Percentiles rank a stretch among this genome's conserved stretches.
Evolutionary conservation across 2,888 invertebrate species (phyloP).

Genomic region (Lutraria lutraria): DNA sequence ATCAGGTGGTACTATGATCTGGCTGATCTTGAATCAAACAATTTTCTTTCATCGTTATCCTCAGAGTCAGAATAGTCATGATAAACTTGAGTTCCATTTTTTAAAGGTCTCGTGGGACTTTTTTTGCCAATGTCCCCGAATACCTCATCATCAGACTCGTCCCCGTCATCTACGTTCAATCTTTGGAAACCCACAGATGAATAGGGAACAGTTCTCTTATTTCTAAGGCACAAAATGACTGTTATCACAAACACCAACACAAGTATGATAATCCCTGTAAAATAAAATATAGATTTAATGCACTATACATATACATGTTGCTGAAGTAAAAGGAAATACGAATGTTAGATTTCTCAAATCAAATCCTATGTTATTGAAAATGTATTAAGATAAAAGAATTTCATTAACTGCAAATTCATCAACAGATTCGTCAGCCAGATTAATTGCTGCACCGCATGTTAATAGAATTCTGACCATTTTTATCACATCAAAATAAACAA

Average conservation of each 20-base stretch:
- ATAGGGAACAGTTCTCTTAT: slow-evolving; percentile 63
- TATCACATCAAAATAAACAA: too few relatives aligned
- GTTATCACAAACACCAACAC: slow-evolving; percentile 75
- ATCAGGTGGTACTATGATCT: slow-evolving; percentile 32
- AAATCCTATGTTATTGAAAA: too few relatives aligned
- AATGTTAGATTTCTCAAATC: too few relatives aligned
- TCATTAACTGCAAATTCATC: too few relatives aligned
- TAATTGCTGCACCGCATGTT: too few relatives aligned
- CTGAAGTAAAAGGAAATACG: too few relatives aligned
- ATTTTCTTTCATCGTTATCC: slow-evolving; percentile 68
- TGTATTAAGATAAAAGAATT: too few relatives aligned
- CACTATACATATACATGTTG: too few relatives aligned
- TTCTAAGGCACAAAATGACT: slow-evolving; percentile 72
- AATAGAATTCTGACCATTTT: too few relatives aligned
- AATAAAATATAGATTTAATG: background rate
- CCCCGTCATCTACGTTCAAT: slow-evolving; percentile 73
- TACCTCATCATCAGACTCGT: slow-evolving; percentile 72
- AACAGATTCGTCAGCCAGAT: too few relatives aligned
- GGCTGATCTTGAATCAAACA: slow-evolving; percentile 67
- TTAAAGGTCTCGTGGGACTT: background rate
- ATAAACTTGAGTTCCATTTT: slow-evolving; percentile 63
- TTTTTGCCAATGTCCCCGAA: slow-evolving; percentile 63
- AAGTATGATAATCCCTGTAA: slow-evolving; percentile 73
- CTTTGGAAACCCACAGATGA: slow-evolving; percentile 76
- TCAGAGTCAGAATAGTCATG: slow-evolving; percentile 67